Evolutionary conservation across 2,888 invertebrate genomes (phyloP).

Genomic region (Boloria selene): DNA sequence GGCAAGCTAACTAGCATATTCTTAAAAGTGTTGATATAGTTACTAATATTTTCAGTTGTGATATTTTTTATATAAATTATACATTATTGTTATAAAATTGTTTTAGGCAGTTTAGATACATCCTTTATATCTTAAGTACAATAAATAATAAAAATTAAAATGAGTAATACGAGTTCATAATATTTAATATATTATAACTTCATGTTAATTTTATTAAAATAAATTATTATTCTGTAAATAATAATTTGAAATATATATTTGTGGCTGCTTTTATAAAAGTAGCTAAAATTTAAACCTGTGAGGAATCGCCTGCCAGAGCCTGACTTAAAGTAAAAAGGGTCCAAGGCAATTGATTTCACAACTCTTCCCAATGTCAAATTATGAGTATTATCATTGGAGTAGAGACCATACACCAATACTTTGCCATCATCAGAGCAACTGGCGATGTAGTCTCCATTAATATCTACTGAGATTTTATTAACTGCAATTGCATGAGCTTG

Average conservation of each 20-base stretch:
- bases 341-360: conserved; percentile 93
- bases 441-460: conserved; percentile 95
- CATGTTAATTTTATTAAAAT: too few relatives aligned
- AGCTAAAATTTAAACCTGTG: conserved; percentile 70
- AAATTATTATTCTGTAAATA: not conserved
- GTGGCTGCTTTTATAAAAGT: not conserved
- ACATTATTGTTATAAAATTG: too few relatives aligned
- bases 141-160: too few relatives aligned
- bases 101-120: too few relatives aligned
- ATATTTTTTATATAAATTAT: too few relatives aligned
- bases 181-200: too few relatives aligned
- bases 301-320: conserved; percentile 91
- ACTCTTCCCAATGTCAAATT: conserved; percentile 89
- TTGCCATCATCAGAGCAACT: conserved; percentile 96
- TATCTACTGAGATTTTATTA: conserved; percentile 96
- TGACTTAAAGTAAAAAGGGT: conserved; percentile 90
- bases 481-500: conserved; percentile 94
- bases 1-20: too few relatives aligned
- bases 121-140: too few relatives aligned
- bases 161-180: too few relatives aligned
- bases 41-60: too few relatives aligned
- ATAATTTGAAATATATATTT: not conserved
- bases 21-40: too few relatives aligned
- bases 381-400: conserved; percentile 91
- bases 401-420: conserved; percentile 93